These are phyloP conservation scores for Ptiloglossa arizonensis DNA, from an alignment of 1,140 invertebrate species.

Conservation along the genomic window DNA sequence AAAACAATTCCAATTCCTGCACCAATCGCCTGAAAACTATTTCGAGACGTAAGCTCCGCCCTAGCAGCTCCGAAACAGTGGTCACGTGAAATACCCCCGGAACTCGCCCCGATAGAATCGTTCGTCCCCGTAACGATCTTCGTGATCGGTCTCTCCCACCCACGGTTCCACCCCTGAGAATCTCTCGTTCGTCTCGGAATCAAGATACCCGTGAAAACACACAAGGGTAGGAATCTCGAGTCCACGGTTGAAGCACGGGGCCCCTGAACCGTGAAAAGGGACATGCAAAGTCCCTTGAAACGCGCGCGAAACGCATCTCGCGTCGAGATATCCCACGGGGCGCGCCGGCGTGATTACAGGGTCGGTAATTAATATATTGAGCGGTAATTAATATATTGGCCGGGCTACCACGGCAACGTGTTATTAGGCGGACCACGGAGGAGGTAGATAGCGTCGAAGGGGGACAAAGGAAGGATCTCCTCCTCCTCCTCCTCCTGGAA, in stretches of 20 bases:
- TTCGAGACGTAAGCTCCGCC: too few relatives aligned
- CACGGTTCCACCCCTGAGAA: background rate
- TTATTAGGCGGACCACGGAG: conserved; percentile 69
- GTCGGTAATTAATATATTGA: conserved; percentile 79
- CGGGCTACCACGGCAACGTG: conserved; percentile 67
- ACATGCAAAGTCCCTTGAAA: too few relatives aligned
- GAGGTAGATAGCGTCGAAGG: background rate
- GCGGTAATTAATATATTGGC: conserved; percentile 79
- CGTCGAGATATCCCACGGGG: conserved; percentile 55
- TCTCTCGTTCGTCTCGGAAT: background rate
- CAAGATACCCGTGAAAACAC: too few relatives aligned
- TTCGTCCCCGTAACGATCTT: conserved; percentile 1
- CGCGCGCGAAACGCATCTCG: conserved; percentile 31
- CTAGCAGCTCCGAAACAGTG: too few relatives aligned
- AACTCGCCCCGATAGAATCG: conserved; percentile 2
- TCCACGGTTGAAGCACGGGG: too few relatives aligned
- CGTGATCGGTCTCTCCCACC: background rate
- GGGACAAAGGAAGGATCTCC: too few relatives aligned
- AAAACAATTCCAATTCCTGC: too few relatives aligned
- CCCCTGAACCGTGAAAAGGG: too few relatives aligned
- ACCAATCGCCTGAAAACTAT: too few relatives aligned
- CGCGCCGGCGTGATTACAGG: conserved; percentile 72
- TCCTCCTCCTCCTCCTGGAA: conserved; percentile 49
- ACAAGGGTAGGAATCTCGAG: too few relatives aligned
- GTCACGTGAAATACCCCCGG: too few relatives aligned